Base-by-base conservation (phyloP, 2,797 vertebrate genomes). In the Liparis tanakae region DNA sequence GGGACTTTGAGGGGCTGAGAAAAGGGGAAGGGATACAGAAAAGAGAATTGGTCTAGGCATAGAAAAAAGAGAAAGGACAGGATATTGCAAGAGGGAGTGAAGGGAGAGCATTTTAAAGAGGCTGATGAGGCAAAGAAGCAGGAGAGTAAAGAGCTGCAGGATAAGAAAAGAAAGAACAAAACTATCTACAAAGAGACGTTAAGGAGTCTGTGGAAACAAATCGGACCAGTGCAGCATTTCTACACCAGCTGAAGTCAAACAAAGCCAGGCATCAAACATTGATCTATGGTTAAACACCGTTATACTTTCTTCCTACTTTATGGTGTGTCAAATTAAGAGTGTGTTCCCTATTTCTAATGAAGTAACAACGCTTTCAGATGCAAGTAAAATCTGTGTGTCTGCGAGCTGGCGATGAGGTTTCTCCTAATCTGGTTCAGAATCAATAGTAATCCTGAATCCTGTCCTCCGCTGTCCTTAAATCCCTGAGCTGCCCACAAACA, bases 41-140 rank as follows among this genome's bases (percentile, higher is more conserved):
- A 54, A 72, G 81, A 88, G 84, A 89, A 86, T 67, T 81, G 83
- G 88, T 85, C 72, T 44, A 73, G 72, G 86, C 61, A 89, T 84
- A 85, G 85, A 91, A 90, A 88, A 73, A 84, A 74, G 69, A 89
- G 86, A 91, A 91, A 87, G 79, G 85, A 90, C 88, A 89, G 90
- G 91, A 92, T 92, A 91, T 92, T 89, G 89, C 72, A 73, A 53
- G 76, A 82, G 82, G 82, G 60, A 71, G 50, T 61, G 80, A 72
- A 69, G 67, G 80, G 78, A 74, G 80, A 80, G 88, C 70, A 78
- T 67, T 88, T 89, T 78, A 85, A 90, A 88, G 74, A 82, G 83
- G 84, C 82, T 87, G 78, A 89, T 88, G 74, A 5, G 1, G 67
- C 71, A 58, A 83, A 76, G 71, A 76, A 79, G 76, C 15, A 68